Evolutionary conservation across 2,888 invertebrate genomes (phyloP).

Genomic region (Tipula vernalis): DNA sequence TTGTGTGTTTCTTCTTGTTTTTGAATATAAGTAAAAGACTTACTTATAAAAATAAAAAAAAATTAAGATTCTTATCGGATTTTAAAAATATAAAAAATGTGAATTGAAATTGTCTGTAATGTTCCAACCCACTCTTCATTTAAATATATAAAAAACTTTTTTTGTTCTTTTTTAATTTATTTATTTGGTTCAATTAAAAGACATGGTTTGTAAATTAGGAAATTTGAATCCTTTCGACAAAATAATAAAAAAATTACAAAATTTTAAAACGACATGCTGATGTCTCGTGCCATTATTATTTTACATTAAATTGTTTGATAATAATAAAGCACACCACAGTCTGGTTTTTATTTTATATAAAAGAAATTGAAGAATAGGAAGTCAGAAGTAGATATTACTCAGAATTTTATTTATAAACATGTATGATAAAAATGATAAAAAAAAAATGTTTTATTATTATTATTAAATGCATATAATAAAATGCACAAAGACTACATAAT

Average conservation of each 20-base stretch:
- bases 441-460: neutral
- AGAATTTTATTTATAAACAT: neutral
- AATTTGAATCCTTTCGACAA: neutral
- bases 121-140: neutral
- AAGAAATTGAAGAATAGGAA: slow-evolving; percentile 4
- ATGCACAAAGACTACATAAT: neutral
- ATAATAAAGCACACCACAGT: neutral
- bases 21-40: neutral
- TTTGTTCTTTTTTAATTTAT: neutral
- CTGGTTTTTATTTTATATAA: neutral
- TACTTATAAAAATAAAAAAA: neutral
- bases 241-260: neutral
- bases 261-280: neutral
- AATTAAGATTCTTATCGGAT: neutral
- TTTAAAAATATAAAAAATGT: neutral
- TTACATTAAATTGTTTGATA: neutral
- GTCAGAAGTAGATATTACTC: neutral
- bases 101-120: neutral
- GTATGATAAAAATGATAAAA: neutral
- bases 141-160: neutral
- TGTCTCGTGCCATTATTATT: neutral
- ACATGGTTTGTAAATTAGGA: neutral
- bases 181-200: neutral
- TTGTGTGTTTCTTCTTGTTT: neutral
- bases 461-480: neutral